These are phyloP conservation scores for Scomber colias DNA, from an alignment of 2,113 vertebrate genomes.

Conservation along the genomic window DNA sequence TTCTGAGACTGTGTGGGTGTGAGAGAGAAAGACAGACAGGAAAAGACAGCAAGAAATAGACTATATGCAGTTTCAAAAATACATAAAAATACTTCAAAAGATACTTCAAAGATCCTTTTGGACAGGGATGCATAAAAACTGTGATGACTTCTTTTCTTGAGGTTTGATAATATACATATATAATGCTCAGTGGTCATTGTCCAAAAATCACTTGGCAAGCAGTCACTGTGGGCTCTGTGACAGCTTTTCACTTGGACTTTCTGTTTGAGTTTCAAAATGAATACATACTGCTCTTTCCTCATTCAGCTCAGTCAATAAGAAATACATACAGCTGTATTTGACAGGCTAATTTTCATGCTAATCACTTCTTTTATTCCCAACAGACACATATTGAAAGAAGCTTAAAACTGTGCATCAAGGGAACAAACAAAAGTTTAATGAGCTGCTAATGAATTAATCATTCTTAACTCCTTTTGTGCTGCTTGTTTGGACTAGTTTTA, in stretches of 20 bases:
- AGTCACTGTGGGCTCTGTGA: background rate
- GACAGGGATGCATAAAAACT: background rate
- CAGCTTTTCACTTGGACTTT: background rate
- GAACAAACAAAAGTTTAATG: too few species aligned
- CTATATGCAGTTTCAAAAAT: background rate
- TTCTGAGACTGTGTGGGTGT: conserved; percentile 7
- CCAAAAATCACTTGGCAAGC: conserved; percentile 9
- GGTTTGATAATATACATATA: conserved; percentile 18
- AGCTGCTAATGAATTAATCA: too few species aligned
- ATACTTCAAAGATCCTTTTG: conserved; percentile 12
- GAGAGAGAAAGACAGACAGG: background rate
- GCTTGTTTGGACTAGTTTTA: too few species aligned
- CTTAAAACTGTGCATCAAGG: too few species aligned
- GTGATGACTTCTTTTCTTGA: background rate
- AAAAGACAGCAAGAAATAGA: background rate
- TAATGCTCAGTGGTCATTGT: background rate
- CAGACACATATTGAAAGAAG: too few species aligned
- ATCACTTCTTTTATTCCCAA: background rate
- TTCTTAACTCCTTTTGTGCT: too few species aligned
- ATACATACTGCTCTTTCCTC: background rate
- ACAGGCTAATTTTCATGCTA: background rate
- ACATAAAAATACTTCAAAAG: conserved; percentile 37
- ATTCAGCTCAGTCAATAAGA: background rate
- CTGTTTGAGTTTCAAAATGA: conserved; percentile 14
- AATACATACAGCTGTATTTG: background rate